Evolutionary conservation across 1,140 invertebrate genomes (phyloP), one percentile per base, ranked within the genome.

Genomic region (Anoplolepis gracilipes): DNA sequence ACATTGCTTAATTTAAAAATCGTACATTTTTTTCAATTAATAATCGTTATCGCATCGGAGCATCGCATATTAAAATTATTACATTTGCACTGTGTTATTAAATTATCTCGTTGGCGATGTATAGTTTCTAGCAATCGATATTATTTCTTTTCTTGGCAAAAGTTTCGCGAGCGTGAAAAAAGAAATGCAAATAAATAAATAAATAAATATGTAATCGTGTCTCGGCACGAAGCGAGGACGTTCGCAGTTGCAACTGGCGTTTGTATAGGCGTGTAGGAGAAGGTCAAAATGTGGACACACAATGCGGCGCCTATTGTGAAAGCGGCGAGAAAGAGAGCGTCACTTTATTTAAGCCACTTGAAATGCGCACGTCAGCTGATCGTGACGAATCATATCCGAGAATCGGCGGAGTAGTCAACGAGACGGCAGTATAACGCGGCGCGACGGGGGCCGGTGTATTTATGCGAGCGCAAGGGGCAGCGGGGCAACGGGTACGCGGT

Each of bases 351-450:
- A 33, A 73, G 55, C 69, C 22, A 19, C 84, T 88, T 84, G 82
- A 89, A 88, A 86, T 86, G 84, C 78, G 46, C 67, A 42, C 49
- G 82, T 78, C 90, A 91, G 91, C 88, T 92, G 90, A 91, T 91
- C 86, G 61, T 89, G 89, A 90, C 87, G 88, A 91, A 85, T 90
- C 76, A 42, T 70, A 57, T 70, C 55, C 61, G 69, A 53, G 28
- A 59, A 61, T 49, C 64, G 42, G 46, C 30, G 22, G 19, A 25
- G 53, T 49, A 49, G 46, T 49, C 46, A 49, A 49, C 46, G 46
- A 49, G 13, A 19, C 46, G 46, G 46, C 46, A 5, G 46, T 19
- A 49, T 49, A 49, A 49, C 16, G 46, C 42, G 46, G 46, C 13
- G 42, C 87, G 70, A 90, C 64, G 84, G 75, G 69, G 77, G 33